Conservation (phyloP, 2,113 vertebrate species). For the Nanorana parkeri region DNA sequence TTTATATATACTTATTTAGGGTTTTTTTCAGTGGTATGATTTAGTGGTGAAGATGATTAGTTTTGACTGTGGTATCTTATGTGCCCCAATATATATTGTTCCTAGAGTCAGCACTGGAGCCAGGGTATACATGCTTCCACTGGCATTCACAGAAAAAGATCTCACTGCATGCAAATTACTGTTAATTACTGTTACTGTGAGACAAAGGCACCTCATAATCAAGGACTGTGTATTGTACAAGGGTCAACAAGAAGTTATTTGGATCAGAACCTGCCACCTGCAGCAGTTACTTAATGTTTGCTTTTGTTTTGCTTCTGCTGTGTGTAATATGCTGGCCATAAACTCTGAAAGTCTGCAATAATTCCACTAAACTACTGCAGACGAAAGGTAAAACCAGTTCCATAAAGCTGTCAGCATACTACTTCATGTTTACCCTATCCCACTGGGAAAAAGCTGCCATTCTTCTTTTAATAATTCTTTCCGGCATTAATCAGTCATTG, state of each 20-base stretch:
- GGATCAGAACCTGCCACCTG: not conserved
- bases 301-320: constrained; percentile 37
- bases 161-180: not conserved
- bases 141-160: too few relatives aligned
- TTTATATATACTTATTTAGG: too few relatives aligned
- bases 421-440: constrained; percentile 65
- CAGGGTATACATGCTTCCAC: too few relatives aligned
- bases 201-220: not conserved
- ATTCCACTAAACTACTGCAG: constrained; percentile 40
- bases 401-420: constrained; percentile 69
- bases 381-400: constrained; percentile 60
- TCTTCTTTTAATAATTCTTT: constrained; percentile 76
- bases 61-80: too few relatives aligned
- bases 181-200: not conserved
- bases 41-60: too few relatives aligned
- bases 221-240: not conserved
- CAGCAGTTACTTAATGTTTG: not conserved
- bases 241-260: not conserved
- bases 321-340: constrained; percentile 17
- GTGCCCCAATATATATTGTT: too few relatives aligned
- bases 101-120: too few relatives aligned
- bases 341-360: constrained; percentile 40
- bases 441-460: constrained; percentile 69
- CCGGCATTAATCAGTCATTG: constrained; percentile 77
- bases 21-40: too few relatives aligned